Evolutionary conservation across 2,113 vertebrate species (phyloP).

Genomic region (Corythornis madagascariensis): DNA sequence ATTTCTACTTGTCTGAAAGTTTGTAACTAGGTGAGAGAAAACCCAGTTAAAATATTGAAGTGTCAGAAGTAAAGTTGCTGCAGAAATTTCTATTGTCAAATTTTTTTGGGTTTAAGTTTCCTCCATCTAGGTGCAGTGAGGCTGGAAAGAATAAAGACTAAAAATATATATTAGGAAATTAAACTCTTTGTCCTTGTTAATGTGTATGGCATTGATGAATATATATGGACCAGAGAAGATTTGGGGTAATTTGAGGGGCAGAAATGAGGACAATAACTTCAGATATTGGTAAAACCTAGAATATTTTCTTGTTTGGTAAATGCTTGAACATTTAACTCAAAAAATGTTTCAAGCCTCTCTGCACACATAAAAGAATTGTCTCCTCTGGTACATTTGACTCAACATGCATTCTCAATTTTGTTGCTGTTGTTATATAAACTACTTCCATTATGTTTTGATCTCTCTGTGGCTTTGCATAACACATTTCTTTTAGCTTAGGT

Average conservation of each 20-base stretch:
- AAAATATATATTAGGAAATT: neutral
- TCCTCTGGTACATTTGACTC: conserved; percentile 55
- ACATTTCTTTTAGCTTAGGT: neutral
- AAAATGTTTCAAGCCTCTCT: conserved; percentile 37
- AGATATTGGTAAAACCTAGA: conserved; percentile 31
- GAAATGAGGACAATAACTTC: conserved; percentile 33
- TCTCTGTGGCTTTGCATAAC: conserved; percentile 31
- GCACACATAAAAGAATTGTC: conserved; percentile 22
- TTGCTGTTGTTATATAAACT: conserved; percentile 46
- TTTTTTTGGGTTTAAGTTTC: neutral
- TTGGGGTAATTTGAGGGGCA: conserved; percentile 34
- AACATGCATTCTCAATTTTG: conserved; percentile 64
- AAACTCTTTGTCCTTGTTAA: neutral
- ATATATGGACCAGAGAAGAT: neutral
- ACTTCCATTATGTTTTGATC: conserved; percentile 37
- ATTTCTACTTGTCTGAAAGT: neutral
- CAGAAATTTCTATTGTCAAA: neutral
- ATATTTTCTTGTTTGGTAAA: conserved; percentile 45
- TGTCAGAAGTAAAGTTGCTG: neutral
- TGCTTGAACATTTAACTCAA: conserved; percentile 31
- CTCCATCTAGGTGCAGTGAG: neutral
- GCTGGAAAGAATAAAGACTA: neutral
- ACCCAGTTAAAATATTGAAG: neutral
- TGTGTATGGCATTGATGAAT: neutral
- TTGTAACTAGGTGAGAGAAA: neutral